A percentile compares a stretch with the other conserved stretches of the same genome.
Conservation (phyloP, 2,888 invertebrate genomes). For the Chouioia cunea region DNA sequence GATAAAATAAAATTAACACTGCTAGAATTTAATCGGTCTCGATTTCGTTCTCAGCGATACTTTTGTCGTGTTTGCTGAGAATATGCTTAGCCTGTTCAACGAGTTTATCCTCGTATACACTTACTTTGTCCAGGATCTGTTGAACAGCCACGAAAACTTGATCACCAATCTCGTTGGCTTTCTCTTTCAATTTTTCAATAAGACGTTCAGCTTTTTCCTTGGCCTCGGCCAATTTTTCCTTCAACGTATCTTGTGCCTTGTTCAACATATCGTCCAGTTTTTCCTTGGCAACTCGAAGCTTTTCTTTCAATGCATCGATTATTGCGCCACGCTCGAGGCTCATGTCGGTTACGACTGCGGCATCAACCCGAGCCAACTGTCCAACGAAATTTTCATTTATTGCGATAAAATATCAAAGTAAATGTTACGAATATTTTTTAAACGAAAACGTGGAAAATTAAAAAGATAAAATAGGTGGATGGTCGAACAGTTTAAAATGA, state of each 20-base stretch:
- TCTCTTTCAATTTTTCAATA: conserved; percentile 6
- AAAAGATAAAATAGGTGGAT: no score
- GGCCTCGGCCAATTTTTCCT: not conserved
- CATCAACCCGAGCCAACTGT: conserved; percentile 9
- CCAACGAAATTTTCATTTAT: not conserved
- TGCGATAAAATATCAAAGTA: not conserved
- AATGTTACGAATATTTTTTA: no score
- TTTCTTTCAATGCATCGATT: not conserved
- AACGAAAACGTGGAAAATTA: no score
- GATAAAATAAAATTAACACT: no score
- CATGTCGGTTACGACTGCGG: not conserved
- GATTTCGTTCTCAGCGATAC: no score
- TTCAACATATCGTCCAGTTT: conserved; percentile 1
- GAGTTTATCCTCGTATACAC: not conserved
- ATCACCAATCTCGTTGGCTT: not conserved
- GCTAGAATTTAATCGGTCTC: no score
- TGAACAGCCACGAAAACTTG: conserved; percentile 16
- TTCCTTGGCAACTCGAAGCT: conserved; percentile 12
- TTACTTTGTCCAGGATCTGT: conserved; percentile 21
- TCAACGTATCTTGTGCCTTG: not conserved
- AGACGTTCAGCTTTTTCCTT: not conserved
- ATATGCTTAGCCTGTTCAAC: no score
- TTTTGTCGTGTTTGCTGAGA: no score
- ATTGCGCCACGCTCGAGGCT: not conserved
- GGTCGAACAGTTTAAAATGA: no score